phyloP scores from a whole-genome alignment of 2,113 vertebrate genomes.

The Dolichotis patagonum region DNA sequence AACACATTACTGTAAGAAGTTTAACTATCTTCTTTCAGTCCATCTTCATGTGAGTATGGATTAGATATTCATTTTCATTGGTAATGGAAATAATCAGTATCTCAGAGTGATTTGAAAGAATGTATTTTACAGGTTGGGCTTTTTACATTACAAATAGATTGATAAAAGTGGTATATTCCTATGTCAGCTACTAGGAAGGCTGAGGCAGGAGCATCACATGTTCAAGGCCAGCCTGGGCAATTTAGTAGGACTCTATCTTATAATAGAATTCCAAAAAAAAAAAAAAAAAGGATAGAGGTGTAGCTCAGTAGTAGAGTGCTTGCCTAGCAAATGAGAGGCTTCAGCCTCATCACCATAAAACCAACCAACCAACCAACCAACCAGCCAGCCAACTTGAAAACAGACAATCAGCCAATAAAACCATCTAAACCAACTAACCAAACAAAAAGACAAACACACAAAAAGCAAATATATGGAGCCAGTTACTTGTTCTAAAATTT shows the following conservation, averaged over 20 bases:
- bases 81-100: background rate
- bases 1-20: background rate
- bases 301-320: background rate
- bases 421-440: background rate
- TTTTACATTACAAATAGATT: background rate
- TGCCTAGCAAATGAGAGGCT: background rate
- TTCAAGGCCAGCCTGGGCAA: background rate
- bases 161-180: background rate
- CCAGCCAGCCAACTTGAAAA: background rate
- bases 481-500: background rate
- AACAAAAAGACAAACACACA: background rate
- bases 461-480: background rate
- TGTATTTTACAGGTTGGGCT: background rate
- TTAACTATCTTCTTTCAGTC: constrained; percentile 26
- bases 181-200: background rate
- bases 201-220: background rate
- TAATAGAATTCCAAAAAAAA: background rate
- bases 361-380: background rate
- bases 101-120: background rate
- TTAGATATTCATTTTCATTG: constrained; percentile 36
- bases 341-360: background rate
- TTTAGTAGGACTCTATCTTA: background rate
- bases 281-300: background rate
- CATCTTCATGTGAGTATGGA: background rate
- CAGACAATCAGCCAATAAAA: background rate